Base-by-base conservation (phyloP, 1,140 invertebrate species). In the Diachasmimorpha longicaudata region DNA sequence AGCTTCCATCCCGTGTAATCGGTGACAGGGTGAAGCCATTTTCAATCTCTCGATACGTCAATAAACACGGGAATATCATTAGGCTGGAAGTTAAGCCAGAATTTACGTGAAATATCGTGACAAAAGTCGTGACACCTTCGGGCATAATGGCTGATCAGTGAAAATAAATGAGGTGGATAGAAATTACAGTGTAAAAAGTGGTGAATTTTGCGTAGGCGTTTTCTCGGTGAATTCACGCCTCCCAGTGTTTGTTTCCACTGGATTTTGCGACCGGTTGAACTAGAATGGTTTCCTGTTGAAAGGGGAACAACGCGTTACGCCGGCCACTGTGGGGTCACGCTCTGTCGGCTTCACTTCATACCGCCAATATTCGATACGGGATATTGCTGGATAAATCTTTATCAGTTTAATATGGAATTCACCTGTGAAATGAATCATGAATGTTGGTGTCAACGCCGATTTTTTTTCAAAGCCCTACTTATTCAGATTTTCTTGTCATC, bases 241-340 rank as follows among this genome's bases (percentile, higher is more conserved):
- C 44, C 58, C 13, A 46, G 63, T 74, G 63, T 63, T 63, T 63
- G 23, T 63, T 63, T 63, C 58, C 58, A 63, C 23, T 68, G n/a
- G 37, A 16, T 37, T 5, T 68, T 68, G 63, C 52, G 77, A 72
- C 73, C 71, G 66, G 74, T 78, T 37, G 75, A 46, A 77, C 77
- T 82, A 82, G 81, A 82, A 81, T 74, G 74, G 77, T 84, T 84
- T 83, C 81, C 82, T 84, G 81, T 84, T 84, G 82, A 84, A 84
- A 84, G 82, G 82, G 75, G 78, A 83, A 82, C 81, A 52, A 52
- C n/a, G 70, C 73, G 73, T 72, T 74, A 37, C 25, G 21, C 16
- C 58, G 76, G 81, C 78, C 77, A 77, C 63, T 74, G 80, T 76
- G 74, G 78, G 79, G 75, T 80, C 79, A 79, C 71, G 80, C 70